Percentiles rank a stretch among this genome's conserved stretches.
Evolutionary conservation across 2,113 vertebrate species (phyloP).

Genomic region (Erythrocercus mccallii): DNA sequence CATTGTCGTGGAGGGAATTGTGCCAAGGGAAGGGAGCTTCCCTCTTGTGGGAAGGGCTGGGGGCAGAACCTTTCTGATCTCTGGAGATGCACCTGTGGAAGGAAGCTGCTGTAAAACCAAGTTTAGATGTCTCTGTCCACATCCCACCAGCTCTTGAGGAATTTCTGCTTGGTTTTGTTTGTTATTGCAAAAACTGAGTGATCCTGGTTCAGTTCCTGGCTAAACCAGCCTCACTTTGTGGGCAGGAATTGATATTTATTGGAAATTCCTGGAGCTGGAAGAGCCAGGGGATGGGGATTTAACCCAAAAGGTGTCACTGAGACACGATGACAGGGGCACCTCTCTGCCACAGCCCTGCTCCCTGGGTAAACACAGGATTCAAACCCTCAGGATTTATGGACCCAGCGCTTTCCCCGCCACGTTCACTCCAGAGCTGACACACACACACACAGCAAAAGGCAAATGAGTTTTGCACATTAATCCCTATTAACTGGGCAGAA

Average conservation of each 20-base stretch:
- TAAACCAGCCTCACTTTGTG: background rate
- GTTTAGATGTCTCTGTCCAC: fast-evolving
- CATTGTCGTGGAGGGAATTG: background rate
- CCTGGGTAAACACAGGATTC: background rate
- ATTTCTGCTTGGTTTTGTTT: background rate
- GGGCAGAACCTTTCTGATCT: background rate
- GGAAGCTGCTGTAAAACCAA: background rate
- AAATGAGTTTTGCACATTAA: constrained; percentile 50
- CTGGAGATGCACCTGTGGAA: fast-evolving
- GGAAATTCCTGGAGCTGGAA: background rate
- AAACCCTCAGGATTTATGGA: background rate
- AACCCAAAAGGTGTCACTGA: background rate
- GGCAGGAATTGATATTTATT: background rate
- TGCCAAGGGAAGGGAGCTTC: background rate
- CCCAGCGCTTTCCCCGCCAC: background rate
- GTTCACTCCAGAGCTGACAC: background rate
- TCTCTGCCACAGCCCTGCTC: background rate
- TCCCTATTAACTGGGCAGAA: constrained; percentile 57
- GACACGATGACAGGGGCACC: background rate
- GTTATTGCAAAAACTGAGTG: background rate
- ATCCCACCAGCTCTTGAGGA: background rate
- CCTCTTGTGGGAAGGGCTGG: background rate
- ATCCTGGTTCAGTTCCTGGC: background rate
- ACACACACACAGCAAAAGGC: background rate
- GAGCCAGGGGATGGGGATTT: background rate